Evolutionary conservation across 2,113 vertebrate species (phyloP).

Genomic region (Oostethus manadensis): DNA sequence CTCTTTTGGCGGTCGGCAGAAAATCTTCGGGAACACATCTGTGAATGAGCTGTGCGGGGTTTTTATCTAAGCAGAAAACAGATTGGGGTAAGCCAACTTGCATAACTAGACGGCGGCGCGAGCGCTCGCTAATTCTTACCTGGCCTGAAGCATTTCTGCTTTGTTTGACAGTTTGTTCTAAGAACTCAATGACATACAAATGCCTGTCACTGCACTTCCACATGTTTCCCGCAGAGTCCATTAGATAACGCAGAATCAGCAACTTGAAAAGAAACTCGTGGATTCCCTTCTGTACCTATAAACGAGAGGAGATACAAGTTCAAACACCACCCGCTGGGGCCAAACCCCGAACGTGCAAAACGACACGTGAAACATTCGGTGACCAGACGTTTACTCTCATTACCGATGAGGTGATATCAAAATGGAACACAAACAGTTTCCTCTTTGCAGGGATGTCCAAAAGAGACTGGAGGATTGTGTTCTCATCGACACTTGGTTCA

Average conservation of each 20-base stretch:
- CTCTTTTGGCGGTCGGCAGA: conserved; percentile 85
- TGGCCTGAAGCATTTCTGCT: conserved; percentile 43
- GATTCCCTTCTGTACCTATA: conserved; percentile 83
- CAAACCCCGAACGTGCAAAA: not conserved
- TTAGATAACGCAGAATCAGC: conserved; percentile 81
- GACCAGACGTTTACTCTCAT: conserved; percentile 31
- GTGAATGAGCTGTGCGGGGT: conserved; percentile 64
- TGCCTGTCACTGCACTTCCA: conserved; percentile 83
- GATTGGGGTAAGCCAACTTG: not conserved
- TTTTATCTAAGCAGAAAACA: conserved; percentile 41
- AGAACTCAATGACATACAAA: conserved; percentile 85
- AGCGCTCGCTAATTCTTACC: conserved; percentile 56
- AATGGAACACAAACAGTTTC: conserved; percentile 79
- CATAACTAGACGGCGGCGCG: not conserved
- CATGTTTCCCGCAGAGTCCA: conserved; percentile 80
- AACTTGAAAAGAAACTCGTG: conserved; percentile 89
- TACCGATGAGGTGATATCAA: conserved; percentile 92
- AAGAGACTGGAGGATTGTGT: conserved; percentile 74
- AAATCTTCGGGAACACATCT: conserved; percentile 85
- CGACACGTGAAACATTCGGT: too few relatives aligned
- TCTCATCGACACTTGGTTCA: conserved; percentile 81
- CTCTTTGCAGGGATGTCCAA: conserved; percentile 50
- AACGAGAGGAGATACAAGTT: conserved; percentile 17
- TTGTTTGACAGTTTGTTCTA: conserved; percentile 55
- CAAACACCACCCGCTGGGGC: not conserved